Base-by-base conservation (phyloP, 2,113 vertebrate species). In the Heterocephalus glaber region DNA sequence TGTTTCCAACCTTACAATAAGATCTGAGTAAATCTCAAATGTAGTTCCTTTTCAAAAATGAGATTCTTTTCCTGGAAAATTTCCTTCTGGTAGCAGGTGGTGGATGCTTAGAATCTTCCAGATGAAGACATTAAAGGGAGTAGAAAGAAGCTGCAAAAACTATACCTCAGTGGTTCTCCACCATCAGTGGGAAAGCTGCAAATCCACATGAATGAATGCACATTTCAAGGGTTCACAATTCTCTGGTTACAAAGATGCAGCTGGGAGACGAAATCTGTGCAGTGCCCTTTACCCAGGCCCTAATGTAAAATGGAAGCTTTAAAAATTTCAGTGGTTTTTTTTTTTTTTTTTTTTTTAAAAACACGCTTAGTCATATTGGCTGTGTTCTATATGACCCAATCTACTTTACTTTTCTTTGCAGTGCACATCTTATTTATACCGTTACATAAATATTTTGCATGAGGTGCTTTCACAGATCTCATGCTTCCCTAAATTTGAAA, bases 401-500 rank as follows among this genome's bases (percentile, higher is more conserved):
- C n/a, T 94, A 72, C 70, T 88, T 95, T 86, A 80, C 90, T 91
- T 96, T 93, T 89, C 61, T 91, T 89, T 90, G 30, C 49, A 38
- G 47, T 77, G 22, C 5, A 66, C 41, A 70, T 93, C 88, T 96
- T 94, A 95, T 95, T 96, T 97, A 93, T 90, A 86, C 26, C 88
- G 70, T n/a, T 79, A 81, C 41, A 84, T 74, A 94, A 84, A 84
- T 76, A 90, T 66, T 94, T 94, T 94, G 68, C 93, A 94, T 94
- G 66, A 92, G 97, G 97, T 98, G 88, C 70, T 97, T 98, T 98
- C 93, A 88, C 81, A 87, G 82, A 38, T 70, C 60, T 90, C 44
- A 54, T 38, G 76, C 95, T 97, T 98, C 94, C 91, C 86, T 94
- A 97, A 97, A 96, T 90, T 89, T 97, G 82, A 97, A 96, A 95